Percentiles rank a stretch among this genome's conserved stretches.
Conservation (phyloP, 2,888 invertebrate species). For the Dynastes maya region DNA sequence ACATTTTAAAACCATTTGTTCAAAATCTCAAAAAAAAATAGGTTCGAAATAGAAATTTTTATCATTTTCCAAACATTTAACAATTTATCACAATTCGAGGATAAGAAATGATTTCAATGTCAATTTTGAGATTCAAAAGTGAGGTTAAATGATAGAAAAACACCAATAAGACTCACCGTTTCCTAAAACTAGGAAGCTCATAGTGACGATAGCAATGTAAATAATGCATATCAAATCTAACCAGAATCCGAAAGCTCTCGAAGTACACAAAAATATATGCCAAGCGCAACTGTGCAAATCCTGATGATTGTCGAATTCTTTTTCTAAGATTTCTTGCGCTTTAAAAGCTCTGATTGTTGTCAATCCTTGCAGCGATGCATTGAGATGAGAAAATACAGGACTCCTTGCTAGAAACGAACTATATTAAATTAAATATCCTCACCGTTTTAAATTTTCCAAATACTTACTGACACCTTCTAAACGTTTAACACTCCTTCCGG, state of each 20-base stretch:
- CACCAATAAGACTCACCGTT: conserved; percentile 68
- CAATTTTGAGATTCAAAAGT: too few species aligned
- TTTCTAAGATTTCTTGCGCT: conserved; percentile 83
- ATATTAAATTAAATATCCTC: conserved; percentile 19
- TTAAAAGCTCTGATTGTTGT: conserved; percentile 93
- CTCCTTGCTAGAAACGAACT: conserved; percentile 73
- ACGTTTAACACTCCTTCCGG: conserved; percentile 87
- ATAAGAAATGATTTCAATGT: too few species aligned
- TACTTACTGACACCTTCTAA: conserved; percentile 87
- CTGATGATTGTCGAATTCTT: conserved; percentile 87
- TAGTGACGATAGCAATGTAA: conserved; percentile 89
- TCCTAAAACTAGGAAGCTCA: conserved; percentile 85
- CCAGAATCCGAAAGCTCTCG: conserved; percentile 95
- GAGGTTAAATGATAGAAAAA: too few species aligned
- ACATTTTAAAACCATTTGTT: too few species aligned
- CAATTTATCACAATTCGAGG: too few species aligned
- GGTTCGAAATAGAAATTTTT: too few species aligned
- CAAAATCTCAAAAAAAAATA: too few species aligned
- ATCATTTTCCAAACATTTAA: too few species aligned
- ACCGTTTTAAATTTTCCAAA: conserved; percentile 3
- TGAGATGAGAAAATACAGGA: conserved; percentile 96
- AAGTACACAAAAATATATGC: conserved; percentile 91
- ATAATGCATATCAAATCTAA: conserved; percentile 90
- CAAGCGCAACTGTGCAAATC: conserved; percentile 93
- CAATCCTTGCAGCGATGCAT: conserved; percentile 90